Evolutionary conservation across 2,888 invertebrate species (phyloP).

Genomic region (Drosophila putrida): DNA sequence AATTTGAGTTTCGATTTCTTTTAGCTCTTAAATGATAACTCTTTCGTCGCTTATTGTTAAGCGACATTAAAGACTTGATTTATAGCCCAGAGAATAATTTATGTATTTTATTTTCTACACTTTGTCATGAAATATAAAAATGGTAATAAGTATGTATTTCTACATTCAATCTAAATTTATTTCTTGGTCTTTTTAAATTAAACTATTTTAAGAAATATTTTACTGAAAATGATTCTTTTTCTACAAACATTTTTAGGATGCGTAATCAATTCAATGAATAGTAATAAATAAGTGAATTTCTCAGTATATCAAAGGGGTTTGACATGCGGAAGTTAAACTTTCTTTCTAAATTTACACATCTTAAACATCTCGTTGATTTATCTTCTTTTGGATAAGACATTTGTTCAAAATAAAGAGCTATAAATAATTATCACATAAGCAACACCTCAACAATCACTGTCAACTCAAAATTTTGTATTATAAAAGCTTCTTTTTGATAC

Average conservation of each 20-base stretch:
- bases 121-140: neutral
- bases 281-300: neutral
- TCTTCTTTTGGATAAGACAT: neutral
- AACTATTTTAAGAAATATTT: neutral
- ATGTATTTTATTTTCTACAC: neutral
- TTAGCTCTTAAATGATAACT: slow-evolving; percentile 16
- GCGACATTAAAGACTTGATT: slow-evolving; percentile 16
- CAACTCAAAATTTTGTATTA: slow-evolving; percentile 21
- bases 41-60: slow-evolving; percentile 25
- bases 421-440: slow-evolving; percentile 4
- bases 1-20: slow-evolving; percentile 20
- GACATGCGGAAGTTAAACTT: neutral
- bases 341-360: slow-evolving; percentile 1
- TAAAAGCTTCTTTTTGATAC: slow-evolving; percentile 5
- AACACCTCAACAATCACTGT: slow-evolving; percentile 8
- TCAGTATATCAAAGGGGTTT: neutral
- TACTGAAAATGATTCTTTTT: neutral
- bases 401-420: neutral
- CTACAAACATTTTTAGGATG: too few relatives aligned
- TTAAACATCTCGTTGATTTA: slow-evolving; percentile 7
- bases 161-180: neutral
- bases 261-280: neutral
- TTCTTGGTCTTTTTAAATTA: neutral
- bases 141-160: too few relatives aligned
- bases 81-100: slow-evolving; percentile 10